phyloP scores from a whole-genome alignment of 2,113 vertebrate genomes.

The Poeciliopsis occidentalis region DNA sequence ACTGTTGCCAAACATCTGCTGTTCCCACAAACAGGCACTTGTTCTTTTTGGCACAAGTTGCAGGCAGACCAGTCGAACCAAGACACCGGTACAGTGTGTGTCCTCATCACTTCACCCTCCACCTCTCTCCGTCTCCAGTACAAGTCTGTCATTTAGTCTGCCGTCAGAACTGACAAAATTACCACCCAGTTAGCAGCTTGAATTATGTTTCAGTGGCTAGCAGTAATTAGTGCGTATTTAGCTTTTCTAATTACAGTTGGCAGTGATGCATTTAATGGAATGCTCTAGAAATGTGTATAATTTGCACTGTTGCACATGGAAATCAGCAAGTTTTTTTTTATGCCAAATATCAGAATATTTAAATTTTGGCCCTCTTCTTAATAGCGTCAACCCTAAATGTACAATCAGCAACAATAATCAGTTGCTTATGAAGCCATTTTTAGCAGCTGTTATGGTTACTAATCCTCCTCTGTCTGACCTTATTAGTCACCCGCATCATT shows the following conservation, averaged over 20 bases:
- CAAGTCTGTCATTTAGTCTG: slow-evolving; percentile 4
- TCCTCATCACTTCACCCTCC: slow-evolving; percentile 1
- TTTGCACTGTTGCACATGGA: slow-evolving; percentile 8
- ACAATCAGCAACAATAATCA: too few species aligned
- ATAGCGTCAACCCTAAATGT: too few species aligned
- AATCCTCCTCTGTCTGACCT: neutral
- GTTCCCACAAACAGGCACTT: neutral
- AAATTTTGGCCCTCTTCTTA: too few species aligned
- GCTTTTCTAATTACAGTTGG: slow-evolving; percentile 24
- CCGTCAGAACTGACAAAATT: slow-evolving; percentile 32
- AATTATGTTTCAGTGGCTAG: slow-evolving; percentile 20
- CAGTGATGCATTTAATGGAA: slow-evolving; percentile 39
- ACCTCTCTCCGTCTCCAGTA: too few species aligned
- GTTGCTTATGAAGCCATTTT: neutral
- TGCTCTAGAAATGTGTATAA: slow-evolving; percentile 3
- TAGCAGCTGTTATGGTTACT: neutral
- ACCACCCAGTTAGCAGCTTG: slow-evolving; percentile 22
- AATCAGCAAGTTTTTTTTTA: neutral
- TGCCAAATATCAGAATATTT: too few species aligned
- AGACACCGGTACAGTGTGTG: slow-evolving; percentile 7
- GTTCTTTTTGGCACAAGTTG: slow-evolving; percentile 5
- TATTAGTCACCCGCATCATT: neutral
- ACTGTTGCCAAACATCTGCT: slow-evolving; percentile 18
- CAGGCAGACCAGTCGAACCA: slow-evolving; percentile 25
- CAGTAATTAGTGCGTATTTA: slow-evolving; percentile 37